A percentile compares a stretch with the other conserved stretches of the same genome.
Conservation (phyloP, 2,113 vertebrate species). For the Hyperoodon ampullatus region DNA sequence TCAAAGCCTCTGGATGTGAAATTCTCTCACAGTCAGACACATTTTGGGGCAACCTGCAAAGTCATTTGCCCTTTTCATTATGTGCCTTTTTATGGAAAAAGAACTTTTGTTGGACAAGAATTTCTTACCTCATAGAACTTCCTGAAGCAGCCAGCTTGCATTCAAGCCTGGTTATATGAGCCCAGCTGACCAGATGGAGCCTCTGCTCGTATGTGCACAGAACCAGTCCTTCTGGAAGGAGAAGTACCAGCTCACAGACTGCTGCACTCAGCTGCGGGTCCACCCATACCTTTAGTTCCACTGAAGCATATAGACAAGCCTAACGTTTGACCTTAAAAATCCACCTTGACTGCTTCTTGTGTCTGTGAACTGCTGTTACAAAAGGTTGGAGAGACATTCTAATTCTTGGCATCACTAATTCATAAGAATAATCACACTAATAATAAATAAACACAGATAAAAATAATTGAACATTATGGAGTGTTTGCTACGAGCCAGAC, state of each 20-base stretch:
- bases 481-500: background rate
- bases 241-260: background rate
- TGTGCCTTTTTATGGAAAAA: constrained; percentile 82
- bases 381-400: background rate
- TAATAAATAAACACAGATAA: background rate
- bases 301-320: background rate
- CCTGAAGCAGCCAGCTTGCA: constrained; percentile 68
- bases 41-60: constrained; percentile 78
- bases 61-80: constrained; percentile 79
- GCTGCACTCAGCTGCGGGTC: constrained; percentile 18
- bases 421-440: background rate
- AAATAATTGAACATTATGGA: background rate
- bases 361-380: background rate
- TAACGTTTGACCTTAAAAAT: background rate
- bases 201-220: constrained; percentile 65
- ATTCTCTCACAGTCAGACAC: constrained; percentile 78
- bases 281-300: constrained; percentile 43
- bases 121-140: constrained; percentile 82
- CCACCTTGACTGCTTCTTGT: background rate
- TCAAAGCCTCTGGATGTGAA: constrained; percentile 76
- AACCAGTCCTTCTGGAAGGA: constrained; percentile 57
- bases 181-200: constrained; percentile 63
- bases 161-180: constrained; percentile 73
- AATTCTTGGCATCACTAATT: background rate
- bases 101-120: constrained; percentile 80